Conservation (phyloP, 1,140 invertebrate species). For the Drosophila orosa region DNA sequence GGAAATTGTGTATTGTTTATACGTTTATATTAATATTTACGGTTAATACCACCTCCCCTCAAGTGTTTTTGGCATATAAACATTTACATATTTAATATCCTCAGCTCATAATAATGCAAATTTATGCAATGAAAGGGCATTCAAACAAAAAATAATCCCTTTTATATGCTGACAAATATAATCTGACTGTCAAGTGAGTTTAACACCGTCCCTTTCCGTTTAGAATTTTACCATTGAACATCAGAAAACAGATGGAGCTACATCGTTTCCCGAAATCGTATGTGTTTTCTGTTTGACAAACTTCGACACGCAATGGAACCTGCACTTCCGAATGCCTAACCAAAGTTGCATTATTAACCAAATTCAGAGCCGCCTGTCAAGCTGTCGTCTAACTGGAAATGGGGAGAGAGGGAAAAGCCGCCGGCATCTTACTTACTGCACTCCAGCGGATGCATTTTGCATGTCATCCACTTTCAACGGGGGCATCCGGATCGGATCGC, state of each 20-base stretch:
- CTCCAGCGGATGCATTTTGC: constrained; percentile 59
- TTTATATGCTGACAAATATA: constrained; percentile 21
- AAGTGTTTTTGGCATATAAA: not conserved
- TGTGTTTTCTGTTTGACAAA: constrained; percentile 46
- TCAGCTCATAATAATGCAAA: not conserved
- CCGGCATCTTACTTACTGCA: constrained; percentile 65
- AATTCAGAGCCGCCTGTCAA: constrained; percentile 58
- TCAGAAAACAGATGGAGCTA: constrained; percentile 11
- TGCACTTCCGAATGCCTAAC: constrained; percentile 51
- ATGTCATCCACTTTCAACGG: constrained; percentile 44
- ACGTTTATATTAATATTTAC: too few relatives aligned
- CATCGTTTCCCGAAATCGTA: constrained; percentile 2
- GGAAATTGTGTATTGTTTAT: not conserved
- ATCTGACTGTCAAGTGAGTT: constrained; percentile 26
- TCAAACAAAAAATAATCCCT: constrained; percentile 1
- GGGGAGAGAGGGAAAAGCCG: not conserved
- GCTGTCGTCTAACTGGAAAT: constrained; percentile 39
- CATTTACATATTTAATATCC: not conserved
- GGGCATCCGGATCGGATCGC: constrained; percentile 38
- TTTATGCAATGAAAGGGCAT: constrained; percentile 9
- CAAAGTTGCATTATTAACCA: constrained; percentile 51
- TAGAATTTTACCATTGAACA: constrained; percentile 8
- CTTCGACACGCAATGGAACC: constrained; percentile 42
- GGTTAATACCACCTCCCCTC: too few relatives aligned
- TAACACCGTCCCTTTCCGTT: not conserved